Conservation (phyloP, 2,113 vertebrate genomes). For the Tupaia chinensis region DNA sequence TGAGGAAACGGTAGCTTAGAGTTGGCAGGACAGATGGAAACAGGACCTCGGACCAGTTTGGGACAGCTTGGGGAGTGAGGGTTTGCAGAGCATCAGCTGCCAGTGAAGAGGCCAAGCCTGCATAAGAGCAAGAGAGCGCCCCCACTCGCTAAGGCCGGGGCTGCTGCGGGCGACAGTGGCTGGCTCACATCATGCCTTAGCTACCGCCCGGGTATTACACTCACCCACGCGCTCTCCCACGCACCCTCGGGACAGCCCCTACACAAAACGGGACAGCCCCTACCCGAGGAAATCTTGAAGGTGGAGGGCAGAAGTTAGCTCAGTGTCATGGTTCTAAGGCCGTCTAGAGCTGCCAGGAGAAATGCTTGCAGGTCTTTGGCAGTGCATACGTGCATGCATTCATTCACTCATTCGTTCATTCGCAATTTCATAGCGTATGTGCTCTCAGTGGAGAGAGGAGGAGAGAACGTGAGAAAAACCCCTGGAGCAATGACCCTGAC, state of each 20-base stretch:
- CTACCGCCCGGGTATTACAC: conserved; percentile 15
- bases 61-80: conserved; percentile 82
- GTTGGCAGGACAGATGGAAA: conserved; percentile 92
- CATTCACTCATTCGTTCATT: no score
- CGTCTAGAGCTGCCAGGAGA: not conserved
- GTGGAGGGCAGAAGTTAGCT: conserved; percentile 25
- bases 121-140: conserved; percentile 76
- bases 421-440: no score
- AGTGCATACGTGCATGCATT: not conserved
- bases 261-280: no score
- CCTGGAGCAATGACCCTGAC: no score
- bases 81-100: conserved; percentile 82
- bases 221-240: not conserved
- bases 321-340: conserved; percentile 45
- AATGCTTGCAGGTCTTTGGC: not conserved
- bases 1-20: conserved; percentile 94
- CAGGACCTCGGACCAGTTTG: conserved; percentile 76
- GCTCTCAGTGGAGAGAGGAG: no score
- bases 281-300: not conserved
- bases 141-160: conserved; percentile 70
- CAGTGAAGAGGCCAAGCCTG: conserved; percentile 83
- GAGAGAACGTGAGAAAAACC: no score
- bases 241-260: not conserved
- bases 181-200: conserved; percentile 22
- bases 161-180: conserved; percentile 72